phyloP scores from a whole-genome alignment of 2,113 vertebrate species.

The Tonatia bakeri region DNA sequence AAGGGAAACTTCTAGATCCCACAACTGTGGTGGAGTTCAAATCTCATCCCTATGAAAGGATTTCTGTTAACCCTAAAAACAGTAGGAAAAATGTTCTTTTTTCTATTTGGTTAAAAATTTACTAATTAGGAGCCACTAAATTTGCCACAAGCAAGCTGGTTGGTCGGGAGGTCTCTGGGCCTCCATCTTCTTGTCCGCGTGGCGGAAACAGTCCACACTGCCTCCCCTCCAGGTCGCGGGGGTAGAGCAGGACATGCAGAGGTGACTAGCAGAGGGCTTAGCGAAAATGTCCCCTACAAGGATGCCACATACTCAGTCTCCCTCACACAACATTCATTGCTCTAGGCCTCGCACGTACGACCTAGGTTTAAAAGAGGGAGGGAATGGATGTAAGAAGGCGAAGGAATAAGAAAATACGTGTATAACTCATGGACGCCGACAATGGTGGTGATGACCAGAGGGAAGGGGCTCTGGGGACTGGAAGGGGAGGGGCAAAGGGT shows the following conservation, averaged over 20 bases:
- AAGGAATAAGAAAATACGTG: too few species aligned
- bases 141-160: not conserved
- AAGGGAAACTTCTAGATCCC: not conserved
- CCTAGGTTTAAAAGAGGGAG: not conserved
- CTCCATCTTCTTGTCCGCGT: not conserved
- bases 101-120: not conserved
- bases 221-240: not conserved
- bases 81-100: not conserved
- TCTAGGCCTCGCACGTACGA: not conserved
- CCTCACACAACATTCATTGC: not conserved
- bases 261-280: not conserved
- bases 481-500: too few species aligned
- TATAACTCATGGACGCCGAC: too few species aligned
- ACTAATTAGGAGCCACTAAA: not conserved
- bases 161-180: not conserved
- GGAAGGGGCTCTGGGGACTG: too few species aligned
- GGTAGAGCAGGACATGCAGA: too few species aligned
- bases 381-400: too few species aligned
- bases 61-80: not conserved
- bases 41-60: not conserved
- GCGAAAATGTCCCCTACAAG: not conserved
- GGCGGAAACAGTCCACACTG: not conserved
- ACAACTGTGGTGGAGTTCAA: not conserved
- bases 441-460: too few species aligned
- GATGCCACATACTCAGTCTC: accelerated